phyloP scores from a whole-genome alignment of 1,140 invertebrate genomes.

The Leucophenga varia region DNA sequence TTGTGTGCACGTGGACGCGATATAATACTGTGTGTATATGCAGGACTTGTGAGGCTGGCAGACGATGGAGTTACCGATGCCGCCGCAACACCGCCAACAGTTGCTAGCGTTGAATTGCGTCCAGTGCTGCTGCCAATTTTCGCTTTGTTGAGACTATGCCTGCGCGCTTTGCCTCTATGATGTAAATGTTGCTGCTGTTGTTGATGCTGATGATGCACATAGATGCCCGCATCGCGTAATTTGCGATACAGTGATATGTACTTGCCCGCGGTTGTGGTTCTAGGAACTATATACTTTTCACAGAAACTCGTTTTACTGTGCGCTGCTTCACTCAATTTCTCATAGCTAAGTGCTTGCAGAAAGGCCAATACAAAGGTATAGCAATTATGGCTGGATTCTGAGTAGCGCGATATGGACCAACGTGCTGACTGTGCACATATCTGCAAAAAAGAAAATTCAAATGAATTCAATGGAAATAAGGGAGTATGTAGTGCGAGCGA shows the following conservation, averaged over 20 bases:
- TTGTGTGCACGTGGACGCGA: conserved; percentile 28
- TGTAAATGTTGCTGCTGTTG: conserved; percentile 12
- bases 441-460: conserved; percentile 35
- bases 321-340: conserved; percentile 64
- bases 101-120: conserved; percentile 15
- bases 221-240: conserved; percentile 59
- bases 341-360: conserved; percentile 66
- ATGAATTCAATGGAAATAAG: conserved; percentile 2
- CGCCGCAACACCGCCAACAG: conserved; percentile 4
- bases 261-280: conserved; percentile 74
- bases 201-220: conserved; percentile 56
- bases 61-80: conserved; percentile 1
- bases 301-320: conserved; percentile 65
- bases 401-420: conserved; percentile 69
- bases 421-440: conserved; percentile 63
- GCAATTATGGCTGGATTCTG: conserved; percentile 74
- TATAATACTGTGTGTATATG: conserved; percentile 21
- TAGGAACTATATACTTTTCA: conserved; percentile 73
- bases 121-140: conserved; percentile 4
- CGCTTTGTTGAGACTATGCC: conserved; percentile 2
- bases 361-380: conserved; percentile 79
- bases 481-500: conserved; percentile 5
- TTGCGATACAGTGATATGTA: conserved; percentile 78
- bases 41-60: conserved; percentile 11
- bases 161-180: conserved; percentile 10